phyloP scores from a whole-genome alignment of 2,113 vertebrate genomes.

The Lepus timidus region DNA sequence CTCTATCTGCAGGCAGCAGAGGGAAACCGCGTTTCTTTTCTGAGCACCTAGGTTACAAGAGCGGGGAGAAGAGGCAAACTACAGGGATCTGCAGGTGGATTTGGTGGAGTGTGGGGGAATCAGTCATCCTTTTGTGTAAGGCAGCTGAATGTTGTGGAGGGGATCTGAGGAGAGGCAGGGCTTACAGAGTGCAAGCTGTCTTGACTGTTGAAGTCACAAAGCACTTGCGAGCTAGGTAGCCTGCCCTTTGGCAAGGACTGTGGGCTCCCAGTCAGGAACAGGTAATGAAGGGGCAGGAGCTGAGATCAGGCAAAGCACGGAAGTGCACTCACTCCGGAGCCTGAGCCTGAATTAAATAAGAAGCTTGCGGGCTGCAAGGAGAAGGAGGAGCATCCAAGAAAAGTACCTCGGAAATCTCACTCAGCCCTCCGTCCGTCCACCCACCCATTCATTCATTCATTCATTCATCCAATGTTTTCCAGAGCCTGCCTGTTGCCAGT shows the following conservation, averaged over 20 bases:
- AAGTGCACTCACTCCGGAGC: not conserved
- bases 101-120: not conserved
- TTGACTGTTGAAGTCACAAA: conserved; percentile 4
- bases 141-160: not conserved
- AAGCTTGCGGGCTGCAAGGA: not conserved
- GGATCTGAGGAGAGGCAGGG: not conserved
- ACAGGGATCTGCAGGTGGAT: conserved; percentile 47
- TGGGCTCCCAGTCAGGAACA: not conserved
- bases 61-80: not conserved
- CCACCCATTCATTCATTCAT: not conserved
- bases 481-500: not conserved
- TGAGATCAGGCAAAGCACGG: not conserved
- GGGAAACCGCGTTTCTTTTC: not conserved
- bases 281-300: not conserved
- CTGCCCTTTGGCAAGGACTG: not conserved
- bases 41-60: not conserved
- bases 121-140: not conserved
- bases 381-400: conserved; percentile 61
- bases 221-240: not conserved
- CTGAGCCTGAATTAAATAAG: conserved; percentile 38
- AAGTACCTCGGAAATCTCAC: conserved; percentile 46
- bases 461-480: not conserved
- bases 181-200: not conserved
- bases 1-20: not conserved
- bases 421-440: not conserved